A percentile compares a stretch with the other conserved stretches of the same genome.
Evolutionary conservation across 2,113 vertebrate species (phyloP).

Genomic region (Barnardius zonarius): DNA sequence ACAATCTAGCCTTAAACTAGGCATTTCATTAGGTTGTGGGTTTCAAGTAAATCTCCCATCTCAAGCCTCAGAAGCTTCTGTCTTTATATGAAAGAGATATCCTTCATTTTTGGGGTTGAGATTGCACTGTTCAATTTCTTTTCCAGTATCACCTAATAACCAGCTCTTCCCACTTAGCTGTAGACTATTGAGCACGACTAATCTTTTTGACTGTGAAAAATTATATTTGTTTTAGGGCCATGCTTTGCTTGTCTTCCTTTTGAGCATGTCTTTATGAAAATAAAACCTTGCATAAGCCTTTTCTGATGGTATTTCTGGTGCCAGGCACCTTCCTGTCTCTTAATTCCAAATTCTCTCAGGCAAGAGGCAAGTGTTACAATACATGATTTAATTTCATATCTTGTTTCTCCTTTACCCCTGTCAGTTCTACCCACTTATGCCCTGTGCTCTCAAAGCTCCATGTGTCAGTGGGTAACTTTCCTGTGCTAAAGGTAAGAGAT

Average conservation of each 20-base stretch:
- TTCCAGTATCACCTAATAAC: constrained; percentile 11
- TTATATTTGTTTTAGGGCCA: constrained; percentile 50
- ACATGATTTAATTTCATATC: constrained; percentile 12
- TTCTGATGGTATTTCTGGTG: constrained; percentile 4
- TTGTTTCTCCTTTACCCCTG: background rate
- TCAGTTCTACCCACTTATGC: background rate
- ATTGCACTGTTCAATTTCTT: background rate
- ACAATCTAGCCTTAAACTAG: background rate
- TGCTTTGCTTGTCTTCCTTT: constrained; percentile 49
- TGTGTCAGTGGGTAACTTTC: background rate
- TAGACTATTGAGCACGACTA: constrained; percentile 56
- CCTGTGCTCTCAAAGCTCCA: background rate
- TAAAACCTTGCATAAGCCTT: background rate
- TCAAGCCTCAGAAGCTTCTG: background rate
- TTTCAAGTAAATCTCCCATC: background rate
- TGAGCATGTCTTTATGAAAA: constrained; percentile 51
- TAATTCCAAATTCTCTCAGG: background rate
- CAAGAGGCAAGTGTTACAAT: constrained; percentile 4
- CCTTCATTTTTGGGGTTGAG: background rate
- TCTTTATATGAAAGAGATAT: background rate
- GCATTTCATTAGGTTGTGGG: background rate
- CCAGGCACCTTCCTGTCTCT: background rate
- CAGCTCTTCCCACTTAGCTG: constrained; percentile 35
- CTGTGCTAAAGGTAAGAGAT: background rate
- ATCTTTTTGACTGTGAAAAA: constrained; percentile 62